Percentiles rank a stretch among this genome's conserved stretches.
Conservation (phyloP, 2,113 vertebrate species). For the Cryptotis parvus region DNA sequence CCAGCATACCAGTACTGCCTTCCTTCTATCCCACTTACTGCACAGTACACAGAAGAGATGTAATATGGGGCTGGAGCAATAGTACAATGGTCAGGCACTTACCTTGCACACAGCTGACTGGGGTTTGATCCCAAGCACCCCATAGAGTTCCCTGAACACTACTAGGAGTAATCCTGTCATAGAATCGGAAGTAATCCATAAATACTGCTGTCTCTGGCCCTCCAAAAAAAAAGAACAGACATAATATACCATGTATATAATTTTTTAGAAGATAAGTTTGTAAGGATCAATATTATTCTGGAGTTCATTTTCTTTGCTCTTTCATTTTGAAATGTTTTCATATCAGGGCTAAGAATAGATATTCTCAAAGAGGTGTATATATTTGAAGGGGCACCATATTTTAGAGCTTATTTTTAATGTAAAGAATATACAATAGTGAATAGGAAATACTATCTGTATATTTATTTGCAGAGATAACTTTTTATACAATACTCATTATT, state of each 20-base stretch:
- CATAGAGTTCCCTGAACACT: too few relatives aligned
- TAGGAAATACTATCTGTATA: background rate
- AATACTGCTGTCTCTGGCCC: background rate
- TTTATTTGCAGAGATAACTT: conserved; percentile 9
- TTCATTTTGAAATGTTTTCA: conserved; percentile 26
- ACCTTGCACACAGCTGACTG: too few relatives aligned
- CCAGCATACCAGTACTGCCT: conserved; percentile 29
- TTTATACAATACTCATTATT: background rate
- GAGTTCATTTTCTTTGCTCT: conserved; percentile 25
- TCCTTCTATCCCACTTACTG: background rate
- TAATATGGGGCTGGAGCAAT: background rate
- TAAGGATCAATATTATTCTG: conserved; percentile 33
- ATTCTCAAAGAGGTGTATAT: conserved; percentile 27
- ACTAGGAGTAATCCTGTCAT: too few relatives aligned
- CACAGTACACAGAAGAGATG: background rate
- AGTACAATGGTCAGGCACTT: too few relatives aligned
- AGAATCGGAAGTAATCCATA: too few relatives aligned
- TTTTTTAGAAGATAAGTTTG: conserved; percentile 57
- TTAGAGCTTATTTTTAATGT: conserved; percentile 3
- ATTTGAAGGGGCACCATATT: conserved; percentile 40
- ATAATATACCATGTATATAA: background rate
- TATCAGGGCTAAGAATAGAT: conserved; percentile 7
- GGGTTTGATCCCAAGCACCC: too few relatives aligned
- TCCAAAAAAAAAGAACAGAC: too few relatives aligned
- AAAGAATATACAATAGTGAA: conserved; percentile 25